Evolutionary conservation across 2,797 vertebrate genomes (phyloP).

Genomic region (Neoniphon sammara): DNA sequence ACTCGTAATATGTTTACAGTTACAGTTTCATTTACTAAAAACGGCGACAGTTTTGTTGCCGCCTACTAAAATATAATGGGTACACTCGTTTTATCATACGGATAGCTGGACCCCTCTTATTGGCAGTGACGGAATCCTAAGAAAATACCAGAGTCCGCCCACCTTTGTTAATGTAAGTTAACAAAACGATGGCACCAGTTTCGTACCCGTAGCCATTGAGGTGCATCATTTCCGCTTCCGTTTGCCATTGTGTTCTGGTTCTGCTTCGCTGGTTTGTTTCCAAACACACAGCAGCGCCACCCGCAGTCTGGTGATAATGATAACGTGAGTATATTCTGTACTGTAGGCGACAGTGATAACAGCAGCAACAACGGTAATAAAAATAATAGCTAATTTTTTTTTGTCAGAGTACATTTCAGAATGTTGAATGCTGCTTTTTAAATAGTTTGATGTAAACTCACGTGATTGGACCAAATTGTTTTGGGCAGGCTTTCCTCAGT

Average conservation of each 20-base stretch:
- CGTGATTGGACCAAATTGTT: too few species aligned
- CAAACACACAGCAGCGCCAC: conserved; percentile 24
- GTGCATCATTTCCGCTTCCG: conserved; percentile 42
- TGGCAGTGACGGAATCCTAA: rapidly evolving
- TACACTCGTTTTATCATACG: conserved; percentile 28
- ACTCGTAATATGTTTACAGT: conserved; percentile 4
- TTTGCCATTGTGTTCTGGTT: conserved; percentile 16
- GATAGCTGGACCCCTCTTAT: neutral
- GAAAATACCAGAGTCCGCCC: conserved; percentile 38
- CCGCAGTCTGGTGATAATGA: neutral
- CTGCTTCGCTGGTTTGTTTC: neutral
- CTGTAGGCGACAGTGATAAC: neutral
- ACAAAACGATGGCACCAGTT: neutral
- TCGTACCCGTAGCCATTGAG: rapidly evolving
- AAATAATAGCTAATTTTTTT: too few species aligned
- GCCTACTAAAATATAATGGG: neutral
- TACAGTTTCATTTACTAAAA: conserved; percentile 25
- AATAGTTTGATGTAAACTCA: too few species aligned
- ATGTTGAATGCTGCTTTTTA: too few species aligned
- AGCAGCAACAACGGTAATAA: neutral
- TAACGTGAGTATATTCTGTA: too few species aligned
- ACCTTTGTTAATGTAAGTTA: rapidly evolving
- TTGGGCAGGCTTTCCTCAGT: too few species aligned
- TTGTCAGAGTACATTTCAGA: too few species aligned
- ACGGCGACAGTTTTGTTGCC: conserved; percentile 3